phyloP scores from a whole-genome alignment of 2,797 vertebrate genomes.

The Nannoperca australis region DNA sequence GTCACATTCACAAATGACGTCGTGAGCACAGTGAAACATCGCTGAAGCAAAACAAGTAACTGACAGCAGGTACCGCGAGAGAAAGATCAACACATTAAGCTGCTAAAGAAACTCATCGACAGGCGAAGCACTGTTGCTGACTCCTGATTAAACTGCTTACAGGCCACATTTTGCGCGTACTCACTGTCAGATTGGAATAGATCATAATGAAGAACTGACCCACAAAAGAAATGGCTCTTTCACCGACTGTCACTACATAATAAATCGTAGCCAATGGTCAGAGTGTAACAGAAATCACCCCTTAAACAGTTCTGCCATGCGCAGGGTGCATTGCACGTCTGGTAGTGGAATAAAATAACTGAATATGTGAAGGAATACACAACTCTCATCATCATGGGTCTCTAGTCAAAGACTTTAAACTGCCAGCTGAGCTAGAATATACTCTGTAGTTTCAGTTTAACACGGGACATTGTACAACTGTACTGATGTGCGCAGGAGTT shows the following conservation, averaged over 20 bases:
- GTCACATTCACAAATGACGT: constrained; percentile 48
- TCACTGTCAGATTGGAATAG: constrained; percentile 15
- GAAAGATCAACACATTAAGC: not conserved
- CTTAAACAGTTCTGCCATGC: too few species aligned
- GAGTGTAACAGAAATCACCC: not conserved
- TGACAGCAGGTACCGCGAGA: not conserved
- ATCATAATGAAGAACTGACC: constrained; percentile 10
- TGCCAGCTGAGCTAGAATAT: not conserved
- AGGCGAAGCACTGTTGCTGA: constrained; percentile 28
- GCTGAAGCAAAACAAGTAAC: constrained; percentile 23
- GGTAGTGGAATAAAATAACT: not conserved
- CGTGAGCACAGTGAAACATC: constrained; percentile 46
- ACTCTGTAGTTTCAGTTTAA: not conserved
- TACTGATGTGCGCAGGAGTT: too few species aligned
- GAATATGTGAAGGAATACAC: not conserved
- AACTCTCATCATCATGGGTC: not conserved
- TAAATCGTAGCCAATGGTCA: too few species aligned
- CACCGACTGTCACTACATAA: not conserved
- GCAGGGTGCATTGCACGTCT: not conserved
- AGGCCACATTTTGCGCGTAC: constrained; percentile 9
- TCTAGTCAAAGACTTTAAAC: constrained; percentile 1
- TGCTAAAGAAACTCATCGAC: not conserved
- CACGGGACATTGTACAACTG: not conserved
- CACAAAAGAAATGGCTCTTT: constrained; percentile 16
- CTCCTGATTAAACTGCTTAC: constrained; percentile 6